Evolutionary conservation across 2,113 vertebrate species (phyloP), one percentile per base, ranked within the genome.

Genomic region (Halichoeres trimaculatus): DNA sequence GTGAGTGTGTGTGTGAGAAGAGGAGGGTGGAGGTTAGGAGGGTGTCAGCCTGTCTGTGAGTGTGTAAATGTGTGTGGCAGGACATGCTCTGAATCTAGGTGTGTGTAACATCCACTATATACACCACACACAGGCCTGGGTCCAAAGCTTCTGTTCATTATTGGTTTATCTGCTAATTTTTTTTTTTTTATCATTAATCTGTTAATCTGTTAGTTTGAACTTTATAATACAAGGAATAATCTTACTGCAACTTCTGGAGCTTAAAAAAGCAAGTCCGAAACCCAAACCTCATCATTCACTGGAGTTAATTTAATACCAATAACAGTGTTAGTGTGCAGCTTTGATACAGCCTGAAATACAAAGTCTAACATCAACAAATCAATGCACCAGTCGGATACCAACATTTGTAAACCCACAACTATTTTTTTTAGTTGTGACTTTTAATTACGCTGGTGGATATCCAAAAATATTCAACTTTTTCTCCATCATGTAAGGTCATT

Each of bases 31-130:
- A 68, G 79, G 78, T 87, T 74, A 81, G 47, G 53, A 70, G 69
- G 60, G 80, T 88, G 72, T 82, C 77, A 82, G 59, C 59, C 60
- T 82, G 75, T 84, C 72, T 85, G 43, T 62, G 67, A 61, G 74
- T 41, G 38, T 79, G 64, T 88, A 75, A 81, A 76, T 69, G 80
- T 74, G 69, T 82, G 76, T 76, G 67, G 54, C 53, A 61, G 76
- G 69, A 85, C 81, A 84, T 74, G 80, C 80, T 85, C 59, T 83
- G 81, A 76, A 85, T 86, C 55, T 74, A 54, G 22, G 81, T 60
- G 71, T 51, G 74, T 55, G 54, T 24, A 48, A 85, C 72, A 67
- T 50, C 57, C 55, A 59, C 58, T 30, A 50, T 53, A 24, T 22
- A n/a, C 41, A 36, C 57, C 74, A 40, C 65, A 36, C 51, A 48